These are phyloP conservation scores for Leucophenga montana DNA, from an alignment of 2,888 invertebrate genomes.

Conservation along the genomic window DNA sequence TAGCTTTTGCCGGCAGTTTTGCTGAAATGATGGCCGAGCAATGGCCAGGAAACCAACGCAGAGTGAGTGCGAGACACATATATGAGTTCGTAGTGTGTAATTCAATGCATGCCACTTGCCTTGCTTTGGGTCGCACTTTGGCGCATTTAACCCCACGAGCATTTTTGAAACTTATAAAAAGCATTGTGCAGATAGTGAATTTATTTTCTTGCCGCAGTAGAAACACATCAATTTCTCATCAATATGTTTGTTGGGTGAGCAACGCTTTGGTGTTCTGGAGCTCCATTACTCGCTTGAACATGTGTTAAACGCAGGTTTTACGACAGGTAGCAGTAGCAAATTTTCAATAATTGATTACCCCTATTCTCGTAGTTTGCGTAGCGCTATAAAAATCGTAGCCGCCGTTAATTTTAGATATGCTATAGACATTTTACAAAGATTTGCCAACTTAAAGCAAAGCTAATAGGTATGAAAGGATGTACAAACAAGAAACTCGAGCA, in stretches of 20 bases:
- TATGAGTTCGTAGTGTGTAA: no score
- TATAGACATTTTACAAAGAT: no score
- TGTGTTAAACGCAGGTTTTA: constrained; percentile 44
- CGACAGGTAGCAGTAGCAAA: constrained; percentile 58
- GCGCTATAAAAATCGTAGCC: no score
- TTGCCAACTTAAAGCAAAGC: no score
- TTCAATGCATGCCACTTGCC: no score
- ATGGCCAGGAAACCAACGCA: constrained; percentile 11
- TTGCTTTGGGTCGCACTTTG: background rate
- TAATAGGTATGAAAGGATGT: no score
- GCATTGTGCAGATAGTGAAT: no score
- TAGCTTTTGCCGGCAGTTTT: constrained; percentile 40
- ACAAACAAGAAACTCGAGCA: no score
- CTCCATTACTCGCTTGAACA: background rate
- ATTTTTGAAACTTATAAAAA: background rate
- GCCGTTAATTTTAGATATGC: no score
- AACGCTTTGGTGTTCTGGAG: background rate
- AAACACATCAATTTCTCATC: constrained; percentile 47
- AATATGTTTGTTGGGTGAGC: constrained; percentile 45
- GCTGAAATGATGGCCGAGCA: constrained; percentile 17
- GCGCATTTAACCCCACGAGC: constrained; percentile 59
- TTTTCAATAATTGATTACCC: constrained; percentile 61
- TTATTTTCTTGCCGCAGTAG: no score
- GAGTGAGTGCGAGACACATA: no score
- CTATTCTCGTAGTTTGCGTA: constrained; percentile 31